Evolutionary conservation across 2,888 invertebrate genomes (phyloP).

Genomic region (Brenthis hecate): DNA sequence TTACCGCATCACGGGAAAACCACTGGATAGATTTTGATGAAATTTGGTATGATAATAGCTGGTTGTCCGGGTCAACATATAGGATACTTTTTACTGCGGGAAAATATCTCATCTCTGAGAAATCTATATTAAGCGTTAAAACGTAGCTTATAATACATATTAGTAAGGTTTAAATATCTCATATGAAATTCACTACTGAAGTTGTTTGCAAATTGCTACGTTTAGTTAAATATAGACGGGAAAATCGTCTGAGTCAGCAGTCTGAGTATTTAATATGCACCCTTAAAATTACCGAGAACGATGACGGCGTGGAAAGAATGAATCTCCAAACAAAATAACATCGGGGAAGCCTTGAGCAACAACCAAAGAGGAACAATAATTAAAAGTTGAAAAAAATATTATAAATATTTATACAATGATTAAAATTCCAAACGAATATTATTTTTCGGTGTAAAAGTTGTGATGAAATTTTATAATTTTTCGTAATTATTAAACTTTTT

Average conservation of each 20-base stretch:
- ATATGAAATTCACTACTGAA: too few species aligned
- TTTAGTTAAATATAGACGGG: neutral
- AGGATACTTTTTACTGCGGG: too few species aligned
- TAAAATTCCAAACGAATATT: constrained; percentile 10
- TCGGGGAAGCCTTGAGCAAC: neutral
- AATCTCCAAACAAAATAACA: neutral
- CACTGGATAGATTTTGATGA: too few species aligned
- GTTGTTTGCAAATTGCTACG: too few species aligned
- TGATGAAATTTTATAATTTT: neutral
- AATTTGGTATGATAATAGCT: too few species aligned
- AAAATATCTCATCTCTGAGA: too few species aligned
- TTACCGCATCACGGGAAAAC: too few species aligned
- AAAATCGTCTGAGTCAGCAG: neutral
- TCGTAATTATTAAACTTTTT: neutral
- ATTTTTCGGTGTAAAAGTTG: neutral
- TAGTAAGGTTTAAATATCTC: too few species aligned
- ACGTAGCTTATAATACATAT: too few species aligned
- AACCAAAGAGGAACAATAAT: constrained; percentile 14
- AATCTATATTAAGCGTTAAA: too few species aligned
- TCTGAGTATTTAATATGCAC: constrained; percentile 2
- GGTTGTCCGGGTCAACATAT: too few species aligned
- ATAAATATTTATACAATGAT: constrained; percentile 16
- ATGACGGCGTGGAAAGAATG: neutral
- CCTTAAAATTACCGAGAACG: neutral
- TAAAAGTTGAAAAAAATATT: constrained; percentile 15